phyloP scores from a whole-genome alignment of 2,797 vertebrate genomes.

The Aldrovandia affinis region DNA sequence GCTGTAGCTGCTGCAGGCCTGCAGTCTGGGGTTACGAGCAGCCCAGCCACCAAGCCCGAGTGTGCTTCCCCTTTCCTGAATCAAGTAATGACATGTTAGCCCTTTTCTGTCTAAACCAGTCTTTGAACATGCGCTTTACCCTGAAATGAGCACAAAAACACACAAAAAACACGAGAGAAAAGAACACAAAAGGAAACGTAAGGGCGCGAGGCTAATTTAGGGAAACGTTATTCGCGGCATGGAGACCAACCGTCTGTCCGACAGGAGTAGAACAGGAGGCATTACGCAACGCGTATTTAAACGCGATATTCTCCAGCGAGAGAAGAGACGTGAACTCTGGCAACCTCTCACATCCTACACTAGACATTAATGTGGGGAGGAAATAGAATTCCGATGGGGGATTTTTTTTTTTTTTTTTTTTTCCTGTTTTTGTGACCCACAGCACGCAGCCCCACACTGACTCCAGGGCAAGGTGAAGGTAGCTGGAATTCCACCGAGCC shows the following conservation, averaged over 20 bases:
- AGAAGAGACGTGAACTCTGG: background rate
- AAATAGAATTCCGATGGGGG: background rate
- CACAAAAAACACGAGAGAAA: background rate
- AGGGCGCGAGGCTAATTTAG: conserved; percentile 6
- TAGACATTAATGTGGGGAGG: background rate
- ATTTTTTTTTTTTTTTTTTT: background rate
- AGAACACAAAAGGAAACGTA: background rate
- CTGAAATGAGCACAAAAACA: background rate
- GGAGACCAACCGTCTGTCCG: background rate
- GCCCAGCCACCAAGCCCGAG: background rate
- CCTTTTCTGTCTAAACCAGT: background rate
- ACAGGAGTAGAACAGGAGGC: conserved; percentile 1
- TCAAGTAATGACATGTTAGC: background rate
- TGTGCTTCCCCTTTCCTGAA: background rate
- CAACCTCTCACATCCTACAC: background rate
- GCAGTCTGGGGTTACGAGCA: background rate
- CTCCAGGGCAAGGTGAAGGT: background rate
- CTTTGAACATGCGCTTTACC: background rate
- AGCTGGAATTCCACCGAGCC: background rate
- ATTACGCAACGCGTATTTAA: conserved; percentile 7
- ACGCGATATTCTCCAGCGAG: background rate
- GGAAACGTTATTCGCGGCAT: background rate
- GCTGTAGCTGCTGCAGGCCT: background rate
- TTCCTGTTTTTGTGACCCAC: background rate
- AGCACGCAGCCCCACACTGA: background rate